Conservation (phyloP, 2,113 vertebrate species). For the Centrocercus urophasianus region DNA sequence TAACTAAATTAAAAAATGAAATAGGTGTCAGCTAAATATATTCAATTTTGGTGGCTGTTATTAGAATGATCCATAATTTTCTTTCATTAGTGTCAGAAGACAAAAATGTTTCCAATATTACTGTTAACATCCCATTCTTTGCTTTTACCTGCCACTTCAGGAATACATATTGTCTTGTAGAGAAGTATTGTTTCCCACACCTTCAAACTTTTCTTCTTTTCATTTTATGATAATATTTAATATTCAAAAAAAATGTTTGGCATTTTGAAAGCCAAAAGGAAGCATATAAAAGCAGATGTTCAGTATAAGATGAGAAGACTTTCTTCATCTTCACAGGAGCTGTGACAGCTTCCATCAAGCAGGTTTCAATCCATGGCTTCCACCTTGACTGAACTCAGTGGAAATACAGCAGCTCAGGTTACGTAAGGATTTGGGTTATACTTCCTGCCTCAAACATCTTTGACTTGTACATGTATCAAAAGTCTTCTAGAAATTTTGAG, state of each 20-base stretch:
- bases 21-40: background rate
- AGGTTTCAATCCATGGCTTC: background rate
- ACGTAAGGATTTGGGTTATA: background rate
- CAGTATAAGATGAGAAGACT: background rate
- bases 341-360: background rate
- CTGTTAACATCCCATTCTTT: background rate
- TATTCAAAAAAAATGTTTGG: background rate
- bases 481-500: background rate
- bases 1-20: background rate
- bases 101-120: background rate
- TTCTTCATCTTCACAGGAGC: background rate
- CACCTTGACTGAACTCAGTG: background rate
- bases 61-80: background rate
- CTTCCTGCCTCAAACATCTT: background rate
- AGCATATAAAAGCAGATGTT: background rate
- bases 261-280: background rate
- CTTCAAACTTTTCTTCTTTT: background rate
- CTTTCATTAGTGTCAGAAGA: background rate
- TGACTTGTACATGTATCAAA: background rate
- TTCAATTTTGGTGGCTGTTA: background rate
- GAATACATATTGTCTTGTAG: background rate
- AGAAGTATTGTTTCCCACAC: background rate
- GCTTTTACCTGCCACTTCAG: background rate
- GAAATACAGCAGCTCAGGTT: background rate
- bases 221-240: background rate